Conservation (phyloP, 1,140 invertebrate species). For the Globodera rostochiensis region DNA sequence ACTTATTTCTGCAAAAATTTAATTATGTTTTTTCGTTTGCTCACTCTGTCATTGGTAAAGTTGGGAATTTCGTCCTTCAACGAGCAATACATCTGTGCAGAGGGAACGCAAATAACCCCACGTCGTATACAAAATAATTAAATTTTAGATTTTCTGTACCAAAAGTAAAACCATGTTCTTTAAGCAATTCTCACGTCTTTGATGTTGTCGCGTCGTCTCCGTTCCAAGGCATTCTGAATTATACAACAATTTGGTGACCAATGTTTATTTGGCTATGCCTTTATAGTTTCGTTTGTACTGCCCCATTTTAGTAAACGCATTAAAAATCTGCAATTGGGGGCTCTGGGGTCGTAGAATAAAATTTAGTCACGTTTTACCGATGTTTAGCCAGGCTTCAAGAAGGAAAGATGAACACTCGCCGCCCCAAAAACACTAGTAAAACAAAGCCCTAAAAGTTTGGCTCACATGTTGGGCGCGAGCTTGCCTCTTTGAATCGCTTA, state of each 20-base stretch:
- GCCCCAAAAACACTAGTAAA: too few species aligned
- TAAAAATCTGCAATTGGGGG: too few species aligned
- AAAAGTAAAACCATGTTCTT: conserved; percentile 12
- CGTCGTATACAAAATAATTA: background rate
- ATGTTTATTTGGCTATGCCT: conserved; percentile 1
- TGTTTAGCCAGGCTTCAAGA: too few species aligned
- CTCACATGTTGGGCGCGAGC: conserved; percentile 36
- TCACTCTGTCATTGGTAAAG: conserved; percentile 41
- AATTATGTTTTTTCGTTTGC: background rate
- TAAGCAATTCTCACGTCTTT: conserved; percentile 50
- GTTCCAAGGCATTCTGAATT: conserved; percentile 49
- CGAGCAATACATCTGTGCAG: conserved; percentile 31
- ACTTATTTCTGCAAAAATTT: too few species aligned
- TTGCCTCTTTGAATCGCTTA: conserved; percentile 38
- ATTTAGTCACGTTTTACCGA: too few species aligned
- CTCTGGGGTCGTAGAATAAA: too few species aligned
- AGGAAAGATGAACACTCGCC: too few species aligned
- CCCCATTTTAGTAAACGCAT: too few species aligned
- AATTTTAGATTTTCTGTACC: conserved; percentile 11
- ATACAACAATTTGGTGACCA: background rate
- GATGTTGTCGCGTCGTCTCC: conserved; percentile 54
- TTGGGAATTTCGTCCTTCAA: conserved; percentile 48
- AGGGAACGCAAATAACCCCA: background rate
- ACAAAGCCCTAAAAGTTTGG: background rate
- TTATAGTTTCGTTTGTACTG: background rate